Conservation (phyloP, 2,113 vertebrate genomes). For the Pheucticus melanocephalus region DNA sequence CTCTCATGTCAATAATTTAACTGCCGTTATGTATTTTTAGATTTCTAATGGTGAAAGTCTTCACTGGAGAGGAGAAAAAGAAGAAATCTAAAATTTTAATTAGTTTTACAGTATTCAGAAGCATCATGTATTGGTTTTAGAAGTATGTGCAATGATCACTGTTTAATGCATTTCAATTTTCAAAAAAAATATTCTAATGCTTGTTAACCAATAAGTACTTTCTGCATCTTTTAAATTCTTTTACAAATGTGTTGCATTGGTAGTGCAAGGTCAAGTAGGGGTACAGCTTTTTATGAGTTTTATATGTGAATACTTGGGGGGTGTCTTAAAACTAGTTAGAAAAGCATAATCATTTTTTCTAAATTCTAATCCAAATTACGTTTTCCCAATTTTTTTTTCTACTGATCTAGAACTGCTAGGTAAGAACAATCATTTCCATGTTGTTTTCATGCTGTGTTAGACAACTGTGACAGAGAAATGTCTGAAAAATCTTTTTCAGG, state of each 20-base stretch:
- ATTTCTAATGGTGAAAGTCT: neutral
- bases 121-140: neutral
- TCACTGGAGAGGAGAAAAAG: neutral
- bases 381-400: neutral
- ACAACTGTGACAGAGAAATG: neutral
- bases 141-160: neutral
- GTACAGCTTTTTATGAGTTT: neutral
- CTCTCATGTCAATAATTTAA: neutral
- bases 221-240: neutral
- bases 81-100: neutral
- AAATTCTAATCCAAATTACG: neutral
- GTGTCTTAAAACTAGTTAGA: neutral
- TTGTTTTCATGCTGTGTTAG: neutral
- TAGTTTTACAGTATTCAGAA: neutral
- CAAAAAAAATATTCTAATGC: neutral
- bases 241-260: neutral
- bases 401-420: neutral
- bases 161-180: neutral
- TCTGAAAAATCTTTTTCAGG: neutral
- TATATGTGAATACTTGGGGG: neutral
- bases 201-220: neutral
- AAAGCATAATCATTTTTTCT: neutral
- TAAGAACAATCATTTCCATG: neutral
- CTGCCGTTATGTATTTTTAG: neutral
- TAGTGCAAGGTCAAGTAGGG: neutral